Conservation (phyloP, 2,888 invertebrate genomes). For the Euphydryas editha region DNA sequence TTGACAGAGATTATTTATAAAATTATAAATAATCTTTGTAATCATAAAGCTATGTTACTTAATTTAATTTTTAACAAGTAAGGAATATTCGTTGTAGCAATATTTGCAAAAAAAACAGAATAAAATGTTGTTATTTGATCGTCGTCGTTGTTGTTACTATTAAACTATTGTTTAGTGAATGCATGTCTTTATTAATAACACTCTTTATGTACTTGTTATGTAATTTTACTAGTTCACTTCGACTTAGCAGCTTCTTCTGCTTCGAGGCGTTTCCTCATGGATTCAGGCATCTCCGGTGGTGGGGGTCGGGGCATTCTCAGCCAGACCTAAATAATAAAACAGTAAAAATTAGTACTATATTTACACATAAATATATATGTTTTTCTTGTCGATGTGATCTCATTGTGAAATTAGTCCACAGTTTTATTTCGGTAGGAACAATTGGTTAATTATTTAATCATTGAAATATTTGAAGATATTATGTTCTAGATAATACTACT, state of each 20-base stretch:
- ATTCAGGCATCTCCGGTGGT: constrained; percentile 98
- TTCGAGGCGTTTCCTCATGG: constrained; percentile 89
- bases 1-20: no score
- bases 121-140: neutral
- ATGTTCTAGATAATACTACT: neutral
- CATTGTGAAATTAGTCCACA: constrained; percentile 62
- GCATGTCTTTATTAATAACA: neutral
- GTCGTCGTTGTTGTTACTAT: neutral
- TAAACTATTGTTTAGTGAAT: neutral
- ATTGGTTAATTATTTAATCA: constrained; percentile 69
- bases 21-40: no score
- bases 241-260: constrained; percentile 68
- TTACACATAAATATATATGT: neutral
- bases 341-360: neutral
- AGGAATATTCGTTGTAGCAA: no score
- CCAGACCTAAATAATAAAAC: constrained; percentile 73
- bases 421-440: constrained; percentile 69
- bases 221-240: constrained; percentile 56
- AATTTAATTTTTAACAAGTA: no score
- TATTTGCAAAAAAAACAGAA: no score
- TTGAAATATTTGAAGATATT: neutral
- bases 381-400: constrained; percentile 39
- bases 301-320: constrained; percentile 96
- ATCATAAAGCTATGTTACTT: no score
- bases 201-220: neutral